Percentiles rank a stretch among this genome's conserved stretches.
Conservation (phyloP, 1,140 invertebrate species). For the Drosophila tropicalis region DNA sequence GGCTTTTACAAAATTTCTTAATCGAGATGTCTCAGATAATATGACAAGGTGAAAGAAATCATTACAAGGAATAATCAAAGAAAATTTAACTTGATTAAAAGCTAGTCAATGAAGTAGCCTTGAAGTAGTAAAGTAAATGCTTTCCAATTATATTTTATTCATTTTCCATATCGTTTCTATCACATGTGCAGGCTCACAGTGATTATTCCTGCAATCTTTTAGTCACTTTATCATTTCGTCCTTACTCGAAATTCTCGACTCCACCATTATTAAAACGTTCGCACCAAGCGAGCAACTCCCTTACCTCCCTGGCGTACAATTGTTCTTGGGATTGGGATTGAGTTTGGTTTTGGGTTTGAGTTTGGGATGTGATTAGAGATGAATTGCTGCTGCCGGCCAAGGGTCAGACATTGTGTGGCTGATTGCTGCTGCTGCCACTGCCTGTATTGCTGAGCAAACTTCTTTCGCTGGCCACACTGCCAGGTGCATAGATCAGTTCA, state of each 20-base stretch:
- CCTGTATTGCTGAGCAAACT: conserved; percentile 76
- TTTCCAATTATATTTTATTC: no score
- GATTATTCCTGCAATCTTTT: no score
- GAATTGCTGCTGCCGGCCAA: conserved; percentile 35
- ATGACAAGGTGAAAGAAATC: no score
- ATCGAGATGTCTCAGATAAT: background rate
- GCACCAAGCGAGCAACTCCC: conserved; percentile 75
- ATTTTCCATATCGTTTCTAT: background rate
- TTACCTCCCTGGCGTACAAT: conserved; percentile 72
- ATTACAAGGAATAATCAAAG: conserved; percentile 15
- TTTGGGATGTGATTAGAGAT: conserved; percentile 23
- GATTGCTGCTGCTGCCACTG: conserved; percentile 72
- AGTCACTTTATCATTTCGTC: conserved; percentile 11
- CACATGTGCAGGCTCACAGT: no score
- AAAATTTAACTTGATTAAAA: no score
- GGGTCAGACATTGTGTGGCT: conserved; percentile 74
- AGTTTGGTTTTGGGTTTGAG: conserved; percentile 18
- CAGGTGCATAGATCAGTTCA: conserved; percentile 80
- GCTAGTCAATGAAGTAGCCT: no score
- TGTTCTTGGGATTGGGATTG: conserved; percentile 54
- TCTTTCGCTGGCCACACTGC: conserved; percentile 79
- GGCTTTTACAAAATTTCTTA: background rate
- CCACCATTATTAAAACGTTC: conserved; percentile 78
- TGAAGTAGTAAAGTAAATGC: no score
- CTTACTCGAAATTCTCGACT: conserved; percentile 72